Base-by-base conservation (phyloP, 2,113 vertebrate species). In the Pithys albifrons region DNA sequence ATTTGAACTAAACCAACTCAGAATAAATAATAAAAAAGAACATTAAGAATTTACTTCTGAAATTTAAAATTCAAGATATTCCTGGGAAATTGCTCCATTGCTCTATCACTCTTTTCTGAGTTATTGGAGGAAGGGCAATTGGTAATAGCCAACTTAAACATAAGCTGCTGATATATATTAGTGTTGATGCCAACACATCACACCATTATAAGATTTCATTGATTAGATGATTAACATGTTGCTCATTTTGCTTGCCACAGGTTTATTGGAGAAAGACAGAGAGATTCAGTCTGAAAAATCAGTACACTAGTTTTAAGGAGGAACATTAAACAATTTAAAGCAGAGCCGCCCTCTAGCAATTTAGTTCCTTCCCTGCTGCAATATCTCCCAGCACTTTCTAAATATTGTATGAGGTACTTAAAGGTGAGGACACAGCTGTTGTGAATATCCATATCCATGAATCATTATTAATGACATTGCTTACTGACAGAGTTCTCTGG, bases 351-450 rank as follows among this genome's bases (percentile, higher is more conserved):
- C 97, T 95, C 95, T 87, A 95, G 96, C 95, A 97, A 96, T 97
- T 97, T 96, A 97, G 95, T 92, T 95, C 92, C 93, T 97, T 97
- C 91, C 97, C 97, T 90, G 94, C 96, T 97, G 96, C 93, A 97
- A 52, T 93, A 93, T 96, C 96, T 96, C 94, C 95, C 85, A 97
- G 96, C 88, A 95, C 87, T 96, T 97, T 91, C 88, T 98, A 96
- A 98, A 97, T 98, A 97, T 98, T 97, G 95, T 80, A 98, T 97
- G 97, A 97, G 91, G 78, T 97, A 95, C 85, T 97, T 97, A 97
- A 97, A 98, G 97, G 97, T 97, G 97, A 97, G 82, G 97, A 97
- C 97, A 95, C 95, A 97, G 96, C 89, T 98, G 97, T 96, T 96
- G 93, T 94, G 96, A 95, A 97, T 97, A 97, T 92, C 97, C 92